Base-by-base conservation (phyloP, 2,888 invertebrate genomes). In the Apodemia duryi region DNA sequence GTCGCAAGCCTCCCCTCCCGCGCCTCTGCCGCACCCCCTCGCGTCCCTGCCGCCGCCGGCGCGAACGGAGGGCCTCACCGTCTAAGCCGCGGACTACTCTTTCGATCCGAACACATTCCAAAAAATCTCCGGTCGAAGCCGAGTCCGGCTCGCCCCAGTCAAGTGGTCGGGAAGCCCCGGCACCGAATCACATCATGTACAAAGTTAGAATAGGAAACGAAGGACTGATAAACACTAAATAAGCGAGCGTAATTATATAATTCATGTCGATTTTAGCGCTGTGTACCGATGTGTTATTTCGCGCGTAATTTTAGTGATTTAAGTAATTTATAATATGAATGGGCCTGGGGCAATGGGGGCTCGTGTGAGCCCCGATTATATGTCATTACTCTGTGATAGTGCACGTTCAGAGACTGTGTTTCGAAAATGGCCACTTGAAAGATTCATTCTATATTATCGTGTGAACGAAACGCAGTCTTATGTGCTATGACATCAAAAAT, bases 51-150 rank as follows among this genome's bases (percentile, higher is more conserved):
- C 94, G 65, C 93, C 94, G n/a, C 92, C 94, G 64, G 91, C 94
- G 32, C 92, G 94, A 77, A 95, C 95, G 67, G 95, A 95, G 81
- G 95, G 95, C 61, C 92, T 95, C 79, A 95, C 95, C 75, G 95
- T 95, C 84, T 95, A 93, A 93, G 77, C 75, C 67, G 51, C 57
- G 52, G 51, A 62, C 28, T 57, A 62, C 28, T 57, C 28, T 41
- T 63, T 32, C 51, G 21, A 65, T 35, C 51, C 43, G 72, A 77
- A 75, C 77, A 86, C 86, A 86, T 86, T 86, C 86, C 86, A 85
- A 78, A 75, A 76, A 43, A 35, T 13, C 32, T 32, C 57, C 32
- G 57, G 57, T 32, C 32, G 57, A 57, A 57, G 49, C 49, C 49
- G n/a, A n/a, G 54, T 57, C 57, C 32, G 57, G 32, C 57, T 29